Base-by-base conservation (phyloP, 2,113 vertebrate species). In the Pomatorhinus ruficollis region DNA sequence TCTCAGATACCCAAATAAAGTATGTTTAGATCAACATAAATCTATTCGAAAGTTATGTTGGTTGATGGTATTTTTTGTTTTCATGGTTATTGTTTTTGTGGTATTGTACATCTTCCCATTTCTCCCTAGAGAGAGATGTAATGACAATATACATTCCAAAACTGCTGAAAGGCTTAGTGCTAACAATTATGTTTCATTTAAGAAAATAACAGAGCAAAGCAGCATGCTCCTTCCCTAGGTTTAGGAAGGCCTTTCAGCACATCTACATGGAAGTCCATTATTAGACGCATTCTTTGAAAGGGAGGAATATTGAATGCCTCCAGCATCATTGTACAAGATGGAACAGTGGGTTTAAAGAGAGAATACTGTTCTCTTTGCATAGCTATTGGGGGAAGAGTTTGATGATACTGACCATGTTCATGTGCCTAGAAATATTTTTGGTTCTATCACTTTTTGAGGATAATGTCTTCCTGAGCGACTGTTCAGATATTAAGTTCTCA, bases 11-110 rank as follows among this genome's bases (percentile, higher is more conserved):
- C 3, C 66, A 95, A 94, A 91, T 81, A 89, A 72, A 88, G 75
- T 87, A 30, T 71, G 39, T 80, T 88, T 76, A 90, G 56, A 76
- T 35, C 25, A 56, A 49, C 59, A 94, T 82, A 88, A 94, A 88
- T 74, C 56, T 75, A 44, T 75, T 81, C 75, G 44, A 90, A 88
- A 64, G 31, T 81, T 74, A 39, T 33, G 57, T 49, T 60, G 30
- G 88, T 75, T 77, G 70, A 57, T 18, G 9, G 5, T 44, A 44
- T n/a, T 76, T 42, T 83, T 93, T 88, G 54, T 90, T 89, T 93
- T 81, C 24, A 42, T 87, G 44, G 15, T 86, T 90, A 70, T 54
- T 64, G 7, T 77, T 63, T 93, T 74, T 75, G 68, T 60, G 53
- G 39, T 57, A 22, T 74, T 92, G 20, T 65, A 42, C 40, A 64